These are phyloP conservation scores for Numenius phaeopus DNA, from an alignment of 2,797 vertebrate genomes.

Conservation along the genomic window DNA sequence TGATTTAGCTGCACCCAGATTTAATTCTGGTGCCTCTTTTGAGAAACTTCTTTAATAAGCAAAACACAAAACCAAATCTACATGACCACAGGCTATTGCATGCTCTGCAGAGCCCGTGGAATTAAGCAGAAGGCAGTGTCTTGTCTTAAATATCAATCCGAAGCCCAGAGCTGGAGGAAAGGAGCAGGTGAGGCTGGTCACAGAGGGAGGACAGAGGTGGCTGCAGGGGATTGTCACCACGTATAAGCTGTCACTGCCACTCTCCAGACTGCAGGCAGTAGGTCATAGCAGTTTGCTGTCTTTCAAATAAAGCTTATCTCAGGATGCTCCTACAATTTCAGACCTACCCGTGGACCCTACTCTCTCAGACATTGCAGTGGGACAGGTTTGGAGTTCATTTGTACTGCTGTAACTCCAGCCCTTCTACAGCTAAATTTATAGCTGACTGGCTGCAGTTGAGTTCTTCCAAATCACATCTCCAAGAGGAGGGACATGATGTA, in stretches of 20 bases:
- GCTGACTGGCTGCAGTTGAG: background rate
- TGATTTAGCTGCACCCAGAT: background rate
- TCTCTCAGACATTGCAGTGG: rapidly evolving
- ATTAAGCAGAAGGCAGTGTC: background rate
- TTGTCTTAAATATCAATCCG: background rate
- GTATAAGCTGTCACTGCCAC: background rate
- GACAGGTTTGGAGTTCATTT: background rate
- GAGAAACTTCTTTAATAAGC: background rate
- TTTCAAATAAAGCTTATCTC: background rate
- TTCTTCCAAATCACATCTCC: background rate
- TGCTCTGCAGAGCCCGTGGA: background rate
- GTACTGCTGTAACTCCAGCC: background rate
- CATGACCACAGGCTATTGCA: background rate
- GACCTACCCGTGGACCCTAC: background rate
- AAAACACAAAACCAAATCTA: background rate
- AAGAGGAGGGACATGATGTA: background rate
- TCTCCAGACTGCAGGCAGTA: background rate
- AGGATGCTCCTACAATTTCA: background rate
- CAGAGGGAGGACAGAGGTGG: background rate
- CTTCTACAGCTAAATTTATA: background rate
- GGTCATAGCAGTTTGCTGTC: background rate
- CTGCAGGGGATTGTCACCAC: background rate
- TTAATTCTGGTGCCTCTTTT: background rate
- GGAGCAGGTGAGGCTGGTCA: background rate
- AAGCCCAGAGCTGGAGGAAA: background rate